These are phyloP conservation scores for Athrips mouffetella DNA, from an alignment of 2,888 invertebrate species.

Conservation along the genomic window DNA sequence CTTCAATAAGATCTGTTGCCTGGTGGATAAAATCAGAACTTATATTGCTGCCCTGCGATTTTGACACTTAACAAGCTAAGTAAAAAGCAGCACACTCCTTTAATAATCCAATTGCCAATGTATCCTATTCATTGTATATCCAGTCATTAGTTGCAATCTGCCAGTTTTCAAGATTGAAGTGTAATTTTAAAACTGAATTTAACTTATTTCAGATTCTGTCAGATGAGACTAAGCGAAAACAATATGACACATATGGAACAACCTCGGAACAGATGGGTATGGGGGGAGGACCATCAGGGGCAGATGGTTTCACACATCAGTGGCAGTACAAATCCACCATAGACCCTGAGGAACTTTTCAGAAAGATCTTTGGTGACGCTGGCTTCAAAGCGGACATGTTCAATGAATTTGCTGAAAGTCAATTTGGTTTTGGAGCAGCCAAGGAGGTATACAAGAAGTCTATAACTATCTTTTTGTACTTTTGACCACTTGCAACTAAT, in stretches of 20 bases:
- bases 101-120: too few species aligned
- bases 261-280: constrained; percentile 92
- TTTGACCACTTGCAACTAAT: too few species aligned
- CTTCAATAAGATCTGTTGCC: too few species aligned
- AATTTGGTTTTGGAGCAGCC: constrained; percentile 93
- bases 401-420: constrained; percentile 92
- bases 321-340: constrained; percentile 94
- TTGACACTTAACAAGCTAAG: too few species aligned
- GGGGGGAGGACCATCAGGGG: constrained; percentile 77
- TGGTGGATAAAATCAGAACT: too few species aligned
- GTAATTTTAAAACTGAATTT: too few species aligned
- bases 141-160: too few species aligned
- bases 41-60: too few species aligned
- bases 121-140: too few species aligned
- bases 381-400: constrained; percentile 83
- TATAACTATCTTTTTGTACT: too few species aligned
- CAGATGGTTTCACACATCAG: constrained; percentile 83
- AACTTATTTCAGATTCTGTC: constrained; percentile 83
- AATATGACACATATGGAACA: constrained; percentile 96
- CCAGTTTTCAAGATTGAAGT: too few species aligned
- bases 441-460: constrained; percentile 83
- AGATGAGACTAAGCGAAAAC: constrained; percentile 93
- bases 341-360: constrained; percentile 97
- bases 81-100: too few species aligned
- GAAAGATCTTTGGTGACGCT: constrained; percentile 95